Evolutionary conservation across 1,140 invertebrate genomes (phyloP).

Genomic region (Achatina immaculata): DNA sequence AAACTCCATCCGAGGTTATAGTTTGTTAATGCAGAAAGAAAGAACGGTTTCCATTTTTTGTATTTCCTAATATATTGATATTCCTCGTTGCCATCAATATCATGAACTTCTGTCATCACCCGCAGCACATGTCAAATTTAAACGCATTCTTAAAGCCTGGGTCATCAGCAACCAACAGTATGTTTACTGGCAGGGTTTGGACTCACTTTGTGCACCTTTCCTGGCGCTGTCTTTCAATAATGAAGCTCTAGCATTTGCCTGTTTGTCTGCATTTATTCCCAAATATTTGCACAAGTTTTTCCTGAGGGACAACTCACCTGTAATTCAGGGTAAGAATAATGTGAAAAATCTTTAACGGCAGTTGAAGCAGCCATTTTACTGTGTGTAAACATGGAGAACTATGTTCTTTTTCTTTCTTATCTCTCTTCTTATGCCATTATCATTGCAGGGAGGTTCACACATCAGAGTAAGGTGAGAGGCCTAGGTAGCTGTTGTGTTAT

Average conservation of each 20-base stretch:
- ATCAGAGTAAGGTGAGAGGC: no score
- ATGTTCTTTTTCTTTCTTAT: no score
- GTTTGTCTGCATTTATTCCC: conserved; percentile 92
- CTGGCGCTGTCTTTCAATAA: conserved; percentile 97
- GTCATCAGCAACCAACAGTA: conserved; percentile 93
- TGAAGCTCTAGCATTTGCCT: conserved; percentile 95
- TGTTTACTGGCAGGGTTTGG: conserved; percentile 99
- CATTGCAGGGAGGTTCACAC: no score
- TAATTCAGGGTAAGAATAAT: conserved; percentile 82
- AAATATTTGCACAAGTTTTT: conserved; percentile 99
- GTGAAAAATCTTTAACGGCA: no score
- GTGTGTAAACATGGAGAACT: no score
- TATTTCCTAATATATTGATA: no score
- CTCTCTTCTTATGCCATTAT: no score
- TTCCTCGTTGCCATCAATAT: conserved; percentile 98
- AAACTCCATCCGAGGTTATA: no score
- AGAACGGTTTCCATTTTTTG: no score
- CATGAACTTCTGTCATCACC: conserved; percentile 95
- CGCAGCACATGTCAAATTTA: conserved; percentile 84
- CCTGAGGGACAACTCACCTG: conserved; percentile 95
- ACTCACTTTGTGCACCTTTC: conserved; percentile 97
- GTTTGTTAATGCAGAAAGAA: no score
- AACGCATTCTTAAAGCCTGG: conserved; percentile 97
- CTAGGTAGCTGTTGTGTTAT: no score
- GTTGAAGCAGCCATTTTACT: no score